Evolutionary conservation across 2,888 invertebrate genomes (phyloP).

Genomic region (Temnothorax ravouxi): DNA sequence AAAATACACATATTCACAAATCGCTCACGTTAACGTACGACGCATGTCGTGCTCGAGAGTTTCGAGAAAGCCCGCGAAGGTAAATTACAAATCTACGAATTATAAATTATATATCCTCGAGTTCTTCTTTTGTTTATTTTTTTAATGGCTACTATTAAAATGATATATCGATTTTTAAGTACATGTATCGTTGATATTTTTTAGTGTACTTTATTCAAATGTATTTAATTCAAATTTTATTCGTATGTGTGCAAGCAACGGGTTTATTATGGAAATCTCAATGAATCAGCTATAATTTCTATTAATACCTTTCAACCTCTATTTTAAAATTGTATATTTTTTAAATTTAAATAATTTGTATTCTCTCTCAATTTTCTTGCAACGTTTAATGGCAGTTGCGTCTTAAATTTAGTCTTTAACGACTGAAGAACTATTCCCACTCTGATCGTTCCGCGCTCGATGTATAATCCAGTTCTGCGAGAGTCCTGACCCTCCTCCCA

Average conservation of each 20-base stretch:
- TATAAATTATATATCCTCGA: background rate
- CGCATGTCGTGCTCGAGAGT: background rate
- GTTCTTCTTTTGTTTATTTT: no score
- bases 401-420: slow-evolving; percentile 21
- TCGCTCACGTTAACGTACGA: background rate
- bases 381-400: background rate
- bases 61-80: background rate
- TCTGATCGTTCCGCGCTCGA: slow-evolving; percentile 20
- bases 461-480: slow-evolving; percentile 39
- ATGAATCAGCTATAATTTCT: background rate
- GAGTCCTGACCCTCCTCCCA: slow-evolving; percentile 8
- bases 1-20: slow-evolving; percentile 17
- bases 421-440: slow-evolving; percentile 26
- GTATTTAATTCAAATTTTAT: background rate
- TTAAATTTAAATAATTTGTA: background rate
- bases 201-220: background rate
- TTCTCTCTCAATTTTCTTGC: background rate
- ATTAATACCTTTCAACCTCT: background rate
- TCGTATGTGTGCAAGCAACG: background rate
- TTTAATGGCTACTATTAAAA: background rate
- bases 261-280: background rate
- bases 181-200: background rate
- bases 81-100: slow-evolving; percentile 9
- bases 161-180: background rate
- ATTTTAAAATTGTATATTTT: background rate